Evolutionary conservation across 2,113 vertebrate genomes (phyloP).

Genomic region (Eurystomus gularis): DNA sequence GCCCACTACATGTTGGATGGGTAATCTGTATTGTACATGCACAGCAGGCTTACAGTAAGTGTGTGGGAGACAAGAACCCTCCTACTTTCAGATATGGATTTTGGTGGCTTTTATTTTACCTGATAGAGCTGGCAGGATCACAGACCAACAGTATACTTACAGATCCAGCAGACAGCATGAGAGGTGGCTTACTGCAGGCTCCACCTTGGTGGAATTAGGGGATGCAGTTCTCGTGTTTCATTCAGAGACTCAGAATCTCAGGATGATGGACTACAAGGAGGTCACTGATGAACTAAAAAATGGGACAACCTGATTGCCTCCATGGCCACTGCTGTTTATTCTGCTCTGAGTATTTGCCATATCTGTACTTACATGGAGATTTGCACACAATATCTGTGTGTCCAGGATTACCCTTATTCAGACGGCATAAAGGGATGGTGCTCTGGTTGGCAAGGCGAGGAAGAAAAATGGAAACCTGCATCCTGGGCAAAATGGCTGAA

Average conservation of each 20-base stretch:
- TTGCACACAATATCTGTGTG: background rate
- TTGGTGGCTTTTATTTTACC: background rate
- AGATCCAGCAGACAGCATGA: background rate
- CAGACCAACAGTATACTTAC: background rate
- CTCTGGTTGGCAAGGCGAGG: background rate
- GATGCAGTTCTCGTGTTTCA: background rate
- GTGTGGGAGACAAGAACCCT: background rate
- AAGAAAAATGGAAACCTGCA: background rate
- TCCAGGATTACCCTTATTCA: background rate
- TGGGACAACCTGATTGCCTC: background rate
- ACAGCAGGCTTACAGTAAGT: background rate
- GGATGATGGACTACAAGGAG: background rate
- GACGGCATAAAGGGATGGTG: fast-evolving
- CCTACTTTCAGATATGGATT: background rate
- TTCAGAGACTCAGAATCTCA: background rate
- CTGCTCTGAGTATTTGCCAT: background rate
- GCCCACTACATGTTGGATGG: background rate
- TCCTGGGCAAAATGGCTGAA: background rate
- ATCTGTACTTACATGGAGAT: background rate
- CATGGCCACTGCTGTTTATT: background rate
- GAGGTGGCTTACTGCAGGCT: background rate
- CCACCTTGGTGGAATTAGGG: background rate
- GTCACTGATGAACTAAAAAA: background rate
- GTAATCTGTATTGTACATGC: background rate
- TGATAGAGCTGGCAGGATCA: background rate